Evolutionary conservation across 2,113 vertebrate species (phyloP), one percentile per base, ranked within the genome.

Genomic region (Neomonachus schauinslandi): DNA sequence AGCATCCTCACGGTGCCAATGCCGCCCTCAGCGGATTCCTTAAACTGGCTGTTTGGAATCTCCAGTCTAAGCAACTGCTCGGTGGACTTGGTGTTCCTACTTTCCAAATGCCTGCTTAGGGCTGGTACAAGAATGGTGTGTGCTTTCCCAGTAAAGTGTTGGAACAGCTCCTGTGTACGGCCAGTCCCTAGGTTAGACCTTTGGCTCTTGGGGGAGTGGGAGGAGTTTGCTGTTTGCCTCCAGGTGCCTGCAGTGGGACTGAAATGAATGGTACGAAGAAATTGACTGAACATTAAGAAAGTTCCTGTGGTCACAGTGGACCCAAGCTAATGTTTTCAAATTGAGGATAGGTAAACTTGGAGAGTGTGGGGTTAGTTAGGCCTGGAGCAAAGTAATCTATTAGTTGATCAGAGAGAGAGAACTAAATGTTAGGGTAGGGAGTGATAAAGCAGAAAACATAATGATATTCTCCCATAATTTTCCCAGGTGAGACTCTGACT

Each of bases 21-120:
- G n/a, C n/a, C n/a, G n/a, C 95, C 81, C 89, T 95, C 85, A 7
- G 42, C 22, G 63, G 42, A 85, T 53, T 88, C 63, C 69, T 90
- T 83, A 72, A 36, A 81, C 53, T 10, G 77, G 59, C 86, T 53
- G 72, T 46, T 67, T 89, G 95, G 92, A 83, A 57, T 65, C 72
- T 82, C 55, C 16, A 14, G 39, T 36, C 84, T 92, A 42, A 90
- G 80, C 89, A 87, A 88, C 69, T 74, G 92, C 67, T 91, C 2
- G 0, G 28, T 39, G 94, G 65, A 74, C 61, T 79, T 26, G 1
- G 26, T 67, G 11, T 92, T 95, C 83, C 31, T 28, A 0, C 57
- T n/a, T 91, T 49, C n/a, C 11, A 22, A 63, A 67, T 96, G 94
- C 82, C 51, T 86, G 21, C 24, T 28, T 49, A 49, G 71, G 65